These are phyloP conservation scores for Microplitis deprimator DNA, from an alignment of 2,888 invertebrate genomes.

Conservation along the genomic window DNA sequence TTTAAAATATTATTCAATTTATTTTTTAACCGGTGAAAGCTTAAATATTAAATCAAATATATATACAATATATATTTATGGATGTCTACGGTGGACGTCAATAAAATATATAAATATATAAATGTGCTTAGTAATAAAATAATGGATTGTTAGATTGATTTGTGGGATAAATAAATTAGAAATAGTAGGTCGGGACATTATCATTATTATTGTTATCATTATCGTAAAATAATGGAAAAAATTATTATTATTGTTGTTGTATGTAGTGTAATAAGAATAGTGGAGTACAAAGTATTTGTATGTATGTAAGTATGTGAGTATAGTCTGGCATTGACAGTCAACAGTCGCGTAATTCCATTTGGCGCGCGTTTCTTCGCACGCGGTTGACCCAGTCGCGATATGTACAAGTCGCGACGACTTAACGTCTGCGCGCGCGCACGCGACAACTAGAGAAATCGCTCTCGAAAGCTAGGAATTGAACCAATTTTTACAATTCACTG, in stretches of 20 bases:
- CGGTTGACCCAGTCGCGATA: slow-evolving; percentile 55
- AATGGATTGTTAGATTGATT: slow-evolving; percentile 15
- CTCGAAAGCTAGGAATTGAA: slow-evolving; percentile 48
- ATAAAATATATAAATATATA: not conserved
- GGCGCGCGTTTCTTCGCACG: slow-evolving; percentile 40
- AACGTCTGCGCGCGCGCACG: slow-evolving; percentile 27
- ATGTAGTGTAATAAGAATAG: not conserved
- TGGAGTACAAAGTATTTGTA: not conserved
- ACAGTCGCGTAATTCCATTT: slow-evolving; percentile 37
- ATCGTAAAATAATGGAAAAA: too few species aligned
- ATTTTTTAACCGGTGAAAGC: slow-evolving; percentile 10
- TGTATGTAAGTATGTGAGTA: not conserved
- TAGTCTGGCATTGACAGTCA: slow-evolving; percentile 41
- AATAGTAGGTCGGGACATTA: slow-evolving; percentile 4
- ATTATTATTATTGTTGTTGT: not conserved
- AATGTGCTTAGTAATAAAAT: slow-evolving; percentile 16
- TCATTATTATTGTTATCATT: not conserved
- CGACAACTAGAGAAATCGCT: slow-evolving; percentile 56
- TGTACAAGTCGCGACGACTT: slow-evolving; percentile 42
- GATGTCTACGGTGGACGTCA: not conserved
- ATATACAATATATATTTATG: slow-evolving; percentile 6
- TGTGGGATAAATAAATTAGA: not conserved
- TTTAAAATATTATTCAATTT: slow-evolving; percentile 10
- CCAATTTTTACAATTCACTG: slow-evolving; percentile 27
- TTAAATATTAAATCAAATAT: not conserved